Conservation (phyloP, 2,797 vertebrate genomes). For the Sebastes minor region DNA sequence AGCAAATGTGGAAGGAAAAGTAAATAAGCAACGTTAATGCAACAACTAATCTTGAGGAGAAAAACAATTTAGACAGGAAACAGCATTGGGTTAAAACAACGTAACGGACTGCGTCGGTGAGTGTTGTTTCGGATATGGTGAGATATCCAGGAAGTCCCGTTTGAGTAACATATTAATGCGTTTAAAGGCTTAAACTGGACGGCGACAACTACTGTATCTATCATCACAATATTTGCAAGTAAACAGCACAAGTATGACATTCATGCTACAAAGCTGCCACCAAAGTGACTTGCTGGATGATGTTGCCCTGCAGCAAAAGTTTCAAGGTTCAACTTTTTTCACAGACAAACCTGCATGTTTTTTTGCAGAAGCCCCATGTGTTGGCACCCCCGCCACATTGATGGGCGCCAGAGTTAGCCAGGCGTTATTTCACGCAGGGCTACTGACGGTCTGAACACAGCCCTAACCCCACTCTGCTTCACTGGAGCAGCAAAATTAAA, state of each 20-base stretch:
- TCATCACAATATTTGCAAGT: neutral
- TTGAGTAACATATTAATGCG: neutral
- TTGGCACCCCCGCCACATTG: neutral
- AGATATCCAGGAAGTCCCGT: neutral
- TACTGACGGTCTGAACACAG: neutral
- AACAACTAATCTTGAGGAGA: neutral
- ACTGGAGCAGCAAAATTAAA: neutral
- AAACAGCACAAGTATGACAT: neutral
- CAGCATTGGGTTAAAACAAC: neutral
- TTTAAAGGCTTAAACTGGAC: neutral
- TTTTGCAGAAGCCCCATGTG: neutral
- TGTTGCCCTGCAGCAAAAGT: neutral
- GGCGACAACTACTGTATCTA: neutral
- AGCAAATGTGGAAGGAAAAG: neutral
- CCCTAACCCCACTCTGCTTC: neutral
- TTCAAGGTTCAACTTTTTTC: neutral
- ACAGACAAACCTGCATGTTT: neutral
- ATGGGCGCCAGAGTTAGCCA: neutral
- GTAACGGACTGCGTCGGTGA: neutral
- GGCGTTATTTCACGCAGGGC: neutral
- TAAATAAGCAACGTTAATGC: neutral
- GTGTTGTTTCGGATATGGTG: accelerated
- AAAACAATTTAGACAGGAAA: neutral
- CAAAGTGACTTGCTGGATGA: neutral
- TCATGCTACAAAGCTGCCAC: neutral